Evolutionary conservation across 92 coral and sea anemone genomes (phyloP).

Genomic region (Epizoanthus fatuus): DNA sequence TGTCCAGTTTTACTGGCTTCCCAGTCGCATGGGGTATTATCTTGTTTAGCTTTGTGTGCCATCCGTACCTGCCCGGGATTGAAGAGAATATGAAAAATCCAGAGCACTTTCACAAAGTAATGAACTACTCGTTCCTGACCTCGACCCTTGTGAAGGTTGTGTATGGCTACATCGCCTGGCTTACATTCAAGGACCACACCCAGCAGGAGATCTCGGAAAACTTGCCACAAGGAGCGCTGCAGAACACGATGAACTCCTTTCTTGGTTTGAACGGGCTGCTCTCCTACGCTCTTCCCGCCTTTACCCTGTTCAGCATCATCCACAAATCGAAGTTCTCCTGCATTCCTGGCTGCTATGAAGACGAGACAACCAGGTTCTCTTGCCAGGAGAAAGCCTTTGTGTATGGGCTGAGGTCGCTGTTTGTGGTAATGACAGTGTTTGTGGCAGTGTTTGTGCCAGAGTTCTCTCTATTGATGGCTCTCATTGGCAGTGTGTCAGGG

Average conservation of each 20-base stretch:
- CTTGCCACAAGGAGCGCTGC: constrained; percentile 92
- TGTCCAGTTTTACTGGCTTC: constrained; percentile 90
- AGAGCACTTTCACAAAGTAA: constrained; percentile 85
- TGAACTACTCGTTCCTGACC: constrained; percentile 90
- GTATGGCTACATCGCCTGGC: constrained; percentile 90
- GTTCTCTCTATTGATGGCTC: constrained; percentile 96
- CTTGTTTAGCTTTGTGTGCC: constrained; percentile 96
- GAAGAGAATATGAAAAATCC: constrained; percentile 96
- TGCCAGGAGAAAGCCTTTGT: constrained; percentile 80
- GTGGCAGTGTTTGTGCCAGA: constrained; percentile 91
- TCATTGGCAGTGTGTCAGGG: constrained; percentile 96
- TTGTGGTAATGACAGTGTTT: constrained; percentile 81
- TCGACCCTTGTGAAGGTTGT: constrained; percentile 85
- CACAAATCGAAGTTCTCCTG: constrained; percentile 84
- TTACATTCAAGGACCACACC: constrained; percentile 88
- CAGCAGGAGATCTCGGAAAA: constrained; percentile 98
- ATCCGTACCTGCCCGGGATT: constrained; percentile 92
- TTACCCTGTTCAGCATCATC: constrained; percentile 90
- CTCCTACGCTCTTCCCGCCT: constrained; percentile 93
- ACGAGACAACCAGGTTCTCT: constrained; percentile 78
- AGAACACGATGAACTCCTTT: constrained; percentile 90
- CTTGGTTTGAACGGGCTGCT: constrained; percentile 96
- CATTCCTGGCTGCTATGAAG: constrained; percentile 92
- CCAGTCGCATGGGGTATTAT: constrained; percentile 99
- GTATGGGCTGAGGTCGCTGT: constrained; percentile 81